Base-by-base conservation (phyloP, 2,888 invertebrate species). In the Kuschelorhynchus macadamiae region DNA sequence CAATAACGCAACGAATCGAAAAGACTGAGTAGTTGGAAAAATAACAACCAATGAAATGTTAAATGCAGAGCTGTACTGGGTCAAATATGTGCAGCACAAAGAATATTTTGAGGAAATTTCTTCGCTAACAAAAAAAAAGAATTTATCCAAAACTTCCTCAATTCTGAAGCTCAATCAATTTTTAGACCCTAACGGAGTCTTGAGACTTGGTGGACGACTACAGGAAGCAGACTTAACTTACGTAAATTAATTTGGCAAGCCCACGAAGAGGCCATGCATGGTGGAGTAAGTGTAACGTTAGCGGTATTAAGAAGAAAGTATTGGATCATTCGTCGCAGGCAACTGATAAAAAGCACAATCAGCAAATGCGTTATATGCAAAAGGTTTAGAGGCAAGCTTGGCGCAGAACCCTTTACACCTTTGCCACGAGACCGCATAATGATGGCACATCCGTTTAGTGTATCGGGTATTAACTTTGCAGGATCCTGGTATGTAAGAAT, bases 211-310 rank as follows among this genome's bases (percentile, higher is more conserved):
- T 5, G 25, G 25, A 3, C 3, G 25, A 25, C 7, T 52, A 9
- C 30, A 52, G 8, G 53, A 52, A 32, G 25, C 53, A 14, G 8
- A 52, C 14, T n/a, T 52, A 52, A 5, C 16, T 7, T 17, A 52
- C 2, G 53, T 36, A 3, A 11, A 36, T 7, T 36, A 36, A 36
- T 11, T 7, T 36, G 12, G 11, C 3, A 36, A 36, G 36, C 36
- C 5, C 36, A 36, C 11, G 3, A 36, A 7, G 36, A 36, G 11
- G 36, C 11, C 12, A 4, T 36, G 3, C 36, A 36, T 36, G 12
- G 17, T 36, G 32, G 53, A 5, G 18, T 52, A 5, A 52, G 33
- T 52, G 5, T 33, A 36, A 52, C 53, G 2, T 18, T 52, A 52
- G 4, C 53, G 2, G 17, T 30, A n/a, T 12, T 17, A 17, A 52